Base-by-base conservation (phyloP, 2,888 invertebrate genomes). In the Callimorpha dominula region DNA sequence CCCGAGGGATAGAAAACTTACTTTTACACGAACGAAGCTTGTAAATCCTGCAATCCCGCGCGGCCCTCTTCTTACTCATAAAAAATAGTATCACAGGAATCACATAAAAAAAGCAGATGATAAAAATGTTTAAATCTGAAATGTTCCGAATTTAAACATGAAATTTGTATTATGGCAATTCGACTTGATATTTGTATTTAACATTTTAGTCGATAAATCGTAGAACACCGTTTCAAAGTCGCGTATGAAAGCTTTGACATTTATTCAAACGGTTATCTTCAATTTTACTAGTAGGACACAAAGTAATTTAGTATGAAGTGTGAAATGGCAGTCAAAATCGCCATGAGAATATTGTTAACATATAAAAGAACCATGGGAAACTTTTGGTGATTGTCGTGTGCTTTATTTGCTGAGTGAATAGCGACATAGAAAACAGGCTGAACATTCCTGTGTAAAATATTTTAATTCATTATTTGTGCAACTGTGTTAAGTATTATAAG, bases 251-350 rank as follows among this genome's bases (percentile, higher is more conserved):
- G 20, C 43, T 60, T 60, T 68, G 60, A 68, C 68, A 68, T 69
- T 69, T 69, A 40, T 40, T 42, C n/a, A 63, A 60, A 42, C 40
- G 40, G 15, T n/a, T 20, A 43, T 15, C 12, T 62, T 43, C 15
- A 7, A 60, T 40, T 68, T 15, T 12, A 62, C 49, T 49, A 31
- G 67, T 71, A 63, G 67, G 52, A 54, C 71, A 63, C 20, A 17
- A n/a, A 69, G 20, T 60, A 63, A 49, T 60, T 5, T 31, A n/a
- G 60, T 69, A 42, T 69, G 60, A 67, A 72, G 31, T 68, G 67
- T 67, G 40, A 72, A 72, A 68, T 68, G 40, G 40, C 68, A 43
- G 68, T 12, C 8, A 43, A 49, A 52, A 68, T 50, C 54, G 43
- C 14, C 62, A 66, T 71, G 71, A 40, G 66, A 71, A 71, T 8